Percentiles rank a stretch among this genome's conserved stretches.
These are phyloP conservation scores for Triplophysa tibetana DNA, from an alignment of 2,113 vertebrate species.

Conservation along the genomic window DNA sequence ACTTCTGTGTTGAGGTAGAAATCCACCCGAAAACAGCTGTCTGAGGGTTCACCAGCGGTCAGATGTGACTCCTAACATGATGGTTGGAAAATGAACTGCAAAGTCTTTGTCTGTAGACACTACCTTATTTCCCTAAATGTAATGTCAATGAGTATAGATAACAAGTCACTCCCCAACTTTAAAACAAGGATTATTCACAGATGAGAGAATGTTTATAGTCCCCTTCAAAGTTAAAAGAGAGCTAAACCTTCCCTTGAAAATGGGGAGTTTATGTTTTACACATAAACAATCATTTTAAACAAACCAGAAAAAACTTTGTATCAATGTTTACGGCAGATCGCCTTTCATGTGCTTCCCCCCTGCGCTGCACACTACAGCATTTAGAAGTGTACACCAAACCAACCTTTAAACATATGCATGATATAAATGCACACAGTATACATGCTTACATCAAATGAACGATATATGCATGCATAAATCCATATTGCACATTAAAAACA, in stretches of 20 bases:
- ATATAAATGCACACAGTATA: background rate
- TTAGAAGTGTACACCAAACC: too few relatives aligned
- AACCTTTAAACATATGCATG: too few relatives aligned
- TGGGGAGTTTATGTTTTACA: too few relatives aligned
- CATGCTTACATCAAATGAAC: background rate
- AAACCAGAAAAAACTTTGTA: background rate
- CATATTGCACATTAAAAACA: background rate
- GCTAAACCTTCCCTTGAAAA: background rate
- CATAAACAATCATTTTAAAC: background rate
- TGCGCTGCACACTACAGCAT: too few relatives aligned
- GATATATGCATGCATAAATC: background rate
- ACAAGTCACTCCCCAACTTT: background rate
- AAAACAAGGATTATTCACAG: background rate
- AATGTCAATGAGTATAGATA: background rate
- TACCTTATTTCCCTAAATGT: background rate
- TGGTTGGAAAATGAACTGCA: background rate
- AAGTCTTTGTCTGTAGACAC: background rate
- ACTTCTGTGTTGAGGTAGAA: conserved; percentile 6
- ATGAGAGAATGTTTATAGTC: background rate
- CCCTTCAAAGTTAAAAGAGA: background rate
- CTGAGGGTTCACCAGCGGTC: conserved; percentile 4
- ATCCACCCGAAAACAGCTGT: conserved; percentile 1
- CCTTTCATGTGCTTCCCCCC: background rate
- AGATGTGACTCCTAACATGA: conserved; percentile 8
- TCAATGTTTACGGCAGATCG: background rate